phyloP scores from a whole-genome alignment of 2,797 vertebrate genomes.

The Macrochelys suwanniensis region DNA sequence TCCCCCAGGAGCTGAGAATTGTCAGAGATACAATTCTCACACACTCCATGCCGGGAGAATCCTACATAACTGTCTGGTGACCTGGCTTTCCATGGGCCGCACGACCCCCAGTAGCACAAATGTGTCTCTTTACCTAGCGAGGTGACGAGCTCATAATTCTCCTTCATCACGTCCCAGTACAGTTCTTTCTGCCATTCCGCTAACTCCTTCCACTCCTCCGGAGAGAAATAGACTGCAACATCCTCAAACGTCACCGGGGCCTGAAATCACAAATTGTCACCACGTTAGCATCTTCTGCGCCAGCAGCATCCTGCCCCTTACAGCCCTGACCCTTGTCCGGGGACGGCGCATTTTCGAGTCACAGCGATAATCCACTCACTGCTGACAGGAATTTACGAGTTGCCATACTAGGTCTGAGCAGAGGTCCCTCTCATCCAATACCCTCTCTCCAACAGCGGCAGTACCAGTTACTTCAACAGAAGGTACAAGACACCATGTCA shows the following conservation, averaged over 20 bases:
- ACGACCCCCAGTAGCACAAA: background rate
- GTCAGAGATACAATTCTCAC: background rate
- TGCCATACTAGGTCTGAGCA: background rate
- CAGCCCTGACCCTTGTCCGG: background rate
- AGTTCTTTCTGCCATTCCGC: slow-evolving; percentile 20
- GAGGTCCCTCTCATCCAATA: background rate
- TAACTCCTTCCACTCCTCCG: slow-evolving; percentile 64
- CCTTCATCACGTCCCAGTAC: slow-evolving; percentile 53
- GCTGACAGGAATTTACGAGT: background rate
- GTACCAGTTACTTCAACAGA: background rate
- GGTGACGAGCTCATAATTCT: slow-evolving; percentile 44
- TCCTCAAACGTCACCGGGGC: slow-evolving; percentile 57
- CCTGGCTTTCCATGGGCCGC: background rate
- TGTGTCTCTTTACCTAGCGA: slow-evolving; percentile 48
- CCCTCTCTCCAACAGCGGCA: background rate
- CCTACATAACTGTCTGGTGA: background rate
- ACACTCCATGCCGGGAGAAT: background rate
- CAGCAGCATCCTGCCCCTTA: background rate
- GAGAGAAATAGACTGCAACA: slow-evolving; percentile 57
- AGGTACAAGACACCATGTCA: background rate
- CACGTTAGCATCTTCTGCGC: background rate
- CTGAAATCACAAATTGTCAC: slow-evolving; percentile 15
- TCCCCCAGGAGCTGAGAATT: background rate
- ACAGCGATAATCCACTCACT: background rate
- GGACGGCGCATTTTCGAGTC: background rate